These are phyloP conservation scores for Melangyna quadrimaculata DNA, from an alignment of 2,888 invertebrate genomes.

Conservation along the genomic window DNA sequence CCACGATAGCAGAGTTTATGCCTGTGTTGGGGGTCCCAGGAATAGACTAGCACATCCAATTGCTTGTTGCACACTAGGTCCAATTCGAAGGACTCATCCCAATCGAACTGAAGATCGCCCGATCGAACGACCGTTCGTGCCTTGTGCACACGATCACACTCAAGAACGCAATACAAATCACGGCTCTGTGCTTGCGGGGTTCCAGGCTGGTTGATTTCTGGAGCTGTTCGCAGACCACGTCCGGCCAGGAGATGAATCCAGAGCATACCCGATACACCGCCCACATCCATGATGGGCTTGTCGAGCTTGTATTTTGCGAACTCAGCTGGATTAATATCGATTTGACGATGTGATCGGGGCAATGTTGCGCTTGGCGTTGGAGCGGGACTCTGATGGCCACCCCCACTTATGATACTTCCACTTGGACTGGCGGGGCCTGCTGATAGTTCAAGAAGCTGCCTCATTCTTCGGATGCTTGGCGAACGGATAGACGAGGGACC, in stretches of 20 bases:
- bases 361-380: constrained; percentile 90
- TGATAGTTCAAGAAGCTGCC: constrained; percentile 89
- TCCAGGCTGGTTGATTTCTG: constrained; percentile 81
- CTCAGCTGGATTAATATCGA: constrained; percentile 95
- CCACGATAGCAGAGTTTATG: constrained; percentile 98
- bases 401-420: constrained; percentile 80
- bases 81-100: constrained; percentile 99
- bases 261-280: constrained; percentile 91
- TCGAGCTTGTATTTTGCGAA: constrained; percentile 96
- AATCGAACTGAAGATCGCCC: constrained; percentile 97
- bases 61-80: constrained; percentile 97
- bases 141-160: constrained; percentile 97
- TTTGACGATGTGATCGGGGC: constrained; percentile 87
- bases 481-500: constrained; percentile 83
- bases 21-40: constrained; percentile 99
- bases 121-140: constrained; percentile 97
- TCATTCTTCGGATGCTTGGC: constrained; percentile 90
- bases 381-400: constrained; percentile 86
- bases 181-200: constrained; percentile 83
- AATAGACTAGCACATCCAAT: constrained; percentile 97
- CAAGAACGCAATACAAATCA: constrained; percentile 98
- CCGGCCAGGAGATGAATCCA: constrained; percentile 95
- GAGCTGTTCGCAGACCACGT: constrained; percentile 90
- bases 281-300: constrained; percentile 84
- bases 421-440: constrained; percentile 83